Conservation (phyloP, 2,113 vertebrate genomes). For the Notothenia rossii region DNA sequence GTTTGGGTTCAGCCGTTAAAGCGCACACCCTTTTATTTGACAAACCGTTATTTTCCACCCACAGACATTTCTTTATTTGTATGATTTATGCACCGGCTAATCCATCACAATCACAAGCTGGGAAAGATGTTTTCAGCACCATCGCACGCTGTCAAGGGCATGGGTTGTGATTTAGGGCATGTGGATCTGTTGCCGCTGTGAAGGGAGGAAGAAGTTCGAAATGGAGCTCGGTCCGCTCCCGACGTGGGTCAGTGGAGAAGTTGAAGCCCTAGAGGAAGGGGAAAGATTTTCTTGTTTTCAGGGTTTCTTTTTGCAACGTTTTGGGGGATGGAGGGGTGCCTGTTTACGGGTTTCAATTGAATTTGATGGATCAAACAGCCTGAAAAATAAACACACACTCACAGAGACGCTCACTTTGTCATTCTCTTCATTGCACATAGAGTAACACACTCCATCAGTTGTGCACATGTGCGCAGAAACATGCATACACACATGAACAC, state of each 20-base stretch:
- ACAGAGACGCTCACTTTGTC: conserved; percentile 58
- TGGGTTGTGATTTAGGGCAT: conserved; percentile 65
- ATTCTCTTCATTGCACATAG: conserved; percentile 45
- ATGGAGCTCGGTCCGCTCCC: conserved; percentile 21
- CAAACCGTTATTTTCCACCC: not conserved
- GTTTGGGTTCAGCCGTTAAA: conserved; percentile 11
- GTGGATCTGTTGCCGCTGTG: conserved; percentile 46
- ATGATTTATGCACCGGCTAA: conserved; percentile 64
- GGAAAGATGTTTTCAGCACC: conserved; percentile 77
- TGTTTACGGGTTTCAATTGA: conserved; percentile 47
- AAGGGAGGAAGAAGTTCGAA: conserved; percentile 54
- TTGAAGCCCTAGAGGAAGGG: conserved; percentile 55
- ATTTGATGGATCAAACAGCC: conserved; percentile 68
- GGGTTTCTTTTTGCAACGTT: conserved; percentile 67
- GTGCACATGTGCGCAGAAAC: not conserved
- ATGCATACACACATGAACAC: conserved; percentile 24
- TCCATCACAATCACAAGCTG: conserved; percentile 71
- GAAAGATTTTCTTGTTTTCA: conserved; percentile 51
- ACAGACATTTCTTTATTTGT: conserved; percentile 16
- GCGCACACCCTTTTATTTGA: not conserved
- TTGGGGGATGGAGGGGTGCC: conserved; percentile 10
- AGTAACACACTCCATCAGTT: conserved; percentile 60
- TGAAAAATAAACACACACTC: conserved; percentile 75
- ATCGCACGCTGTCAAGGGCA: conserved; percentile 69
- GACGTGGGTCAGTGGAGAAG: conserved; percentile 64